Percentiles rank a stretch among this genome's conserved stretches.
These are phyloP conservation scores for Sterrhoptilus dennistouni DNA, from an alignment of 2,113 vertebrate genomes.

Conservation along the genomic window DNA sequence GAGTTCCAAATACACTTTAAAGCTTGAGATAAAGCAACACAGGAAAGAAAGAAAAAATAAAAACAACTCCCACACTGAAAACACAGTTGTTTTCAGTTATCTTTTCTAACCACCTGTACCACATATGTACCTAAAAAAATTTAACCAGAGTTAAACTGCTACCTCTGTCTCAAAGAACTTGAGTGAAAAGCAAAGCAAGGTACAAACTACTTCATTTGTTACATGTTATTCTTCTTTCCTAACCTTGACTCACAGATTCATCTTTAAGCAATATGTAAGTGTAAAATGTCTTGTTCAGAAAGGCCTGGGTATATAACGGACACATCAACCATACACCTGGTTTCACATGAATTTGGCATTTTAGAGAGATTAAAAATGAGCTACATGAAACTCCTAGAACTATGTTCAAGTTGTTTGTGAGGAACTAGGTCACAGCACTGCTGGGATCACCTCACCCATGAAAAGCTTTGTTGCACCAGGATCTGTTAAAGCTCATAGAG, in stretches of 20 bases:
- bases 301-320: background rate
- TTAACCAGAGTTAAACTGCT: background rate
- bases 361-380: background rate
- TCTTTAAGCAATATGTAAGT: background rate
- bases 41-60: background rate
- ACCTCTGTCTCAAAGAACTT: background rate
- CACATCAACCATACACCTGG: background rate
- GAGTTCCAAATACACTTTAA: background rate
- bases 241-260: background rate
- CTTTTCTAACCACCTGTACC: background rate
- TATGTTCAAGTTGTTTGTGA: background rate
- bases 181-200: background rate
- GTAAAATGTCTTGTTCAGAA: background rate
- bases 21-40: background rate
- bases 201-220: background rate
- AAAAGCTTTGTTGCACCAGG: background rate
- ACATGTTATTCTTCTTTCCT: background rate
- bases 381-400: background rate
- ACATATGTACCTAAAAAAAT: fast-evolving
- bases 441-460: background rate
- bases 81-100: background rate
- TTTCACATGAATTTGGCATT: background rate
- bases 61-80: background rate
- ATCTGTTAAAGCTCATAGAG: background rate
- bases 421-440: background rate